Evolutionary conservation across 2,888 invertebrate genomes (phyloP).

Genomic region (Capitulum mitella): DNA sequence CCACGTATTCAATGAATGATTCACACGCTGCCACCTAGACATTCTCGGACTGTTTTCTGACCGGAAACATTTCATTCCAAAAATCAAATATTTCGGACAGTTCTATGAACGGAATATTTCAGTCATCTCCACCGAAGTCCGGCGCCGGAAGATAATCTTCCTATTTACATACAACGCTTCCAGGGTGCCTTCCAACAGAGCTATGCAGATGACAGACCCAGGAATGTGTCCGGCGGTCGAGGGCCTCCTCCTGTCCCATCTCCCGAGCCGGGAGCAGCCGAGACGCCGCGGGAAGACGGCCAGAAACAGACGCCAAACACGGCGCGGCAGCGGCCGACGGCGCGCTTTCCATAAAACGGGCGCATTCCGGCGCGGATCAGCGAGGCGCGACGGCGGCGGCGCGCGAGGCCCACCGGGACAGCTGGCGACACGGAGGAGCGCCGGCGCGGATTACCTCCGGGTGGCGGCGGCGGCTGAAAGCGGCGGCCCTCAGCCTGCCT

Average conservation of each 20-base stretch:
- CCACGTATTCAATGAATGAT: no score
- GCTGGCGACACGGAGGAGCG: not conserved
- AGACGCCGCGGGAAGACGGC: not conserved
- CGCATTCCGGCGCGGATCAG: not conserved
- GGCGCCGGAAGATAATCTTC: no score
- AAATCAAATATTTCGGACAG: no score
- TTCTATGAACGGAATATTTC: no score
- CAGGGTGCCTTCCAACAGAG: no score
- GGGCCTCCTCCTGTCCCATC: not conserved
- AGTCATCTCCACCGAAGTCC: no score
- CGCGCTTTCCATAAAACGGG: not conserved
- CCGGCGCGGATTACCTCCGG: not conserved
- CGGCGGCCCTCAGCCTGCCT: not conserved
- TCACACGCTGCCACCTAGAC: no score
- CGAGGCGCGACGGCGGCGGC: not conserved
- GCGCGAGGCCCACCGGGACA: not conserved
- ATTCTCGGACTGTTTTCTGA: no score
- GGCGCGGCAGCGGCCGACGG: no score
- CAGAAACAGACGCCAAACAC: not conserved
- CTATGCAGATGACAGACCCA: no score
- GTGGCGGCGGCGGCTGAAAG: not conserved
- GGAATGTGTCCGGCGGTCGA: not conserved
- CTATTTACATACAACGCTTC: no score
- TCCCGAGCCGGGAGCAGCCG: not conserved
- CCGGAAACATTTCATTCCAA: no score